These are phyloP conservation scores for Nothocercus nigrocapillus DNA, from an alignment of 2,113 vertebrate species.

Conservation along the genomic window DNA sequence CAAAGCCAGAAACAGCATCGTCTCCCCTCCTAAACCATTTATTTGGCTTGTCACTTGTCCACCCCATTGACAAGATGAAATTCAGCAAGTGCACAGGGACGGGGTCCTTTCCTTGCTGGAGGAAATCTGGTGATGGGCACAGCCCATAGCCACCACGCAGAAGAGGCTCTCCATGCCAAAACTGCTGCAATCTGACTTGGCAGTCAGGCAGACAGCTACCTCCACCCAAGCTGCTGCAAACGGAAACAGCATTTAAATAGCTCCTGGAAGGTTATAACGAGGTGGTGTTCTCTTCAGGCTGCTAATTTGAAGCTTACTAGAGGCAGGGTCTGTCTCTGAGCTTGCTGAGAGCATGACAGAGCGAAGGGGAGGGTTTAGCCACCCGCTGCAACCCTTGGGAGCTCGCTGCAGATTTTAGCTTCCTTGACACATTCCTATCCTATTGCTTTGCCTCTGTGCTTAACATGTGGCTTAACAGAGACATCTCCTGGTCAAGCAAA, in stretches of 20 bases:
- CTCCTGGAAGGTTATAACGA: not conserved
- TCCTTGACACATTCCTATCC: not conserved
- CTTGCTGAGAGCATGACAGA: not conserved
- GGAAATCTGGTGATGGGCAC: accelerated
- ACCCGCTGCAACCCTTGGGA: not conserved
- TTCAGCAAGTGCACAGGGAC: not conserved
- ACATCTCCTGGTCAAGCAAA: constrained; percentile 61
- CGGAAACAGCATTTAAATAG: not conserved
- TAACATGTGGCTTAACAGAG: constrained; percentile 32
- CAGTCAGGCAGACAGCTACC: not conserved
- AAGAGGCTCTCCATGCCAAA: not conserved
- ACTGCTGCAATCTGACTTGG: not conserved
- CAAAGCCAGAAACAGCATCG: not conserved
- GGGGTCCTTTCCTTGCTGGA: not conserved
- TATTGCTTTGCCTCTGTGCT: not conserved
- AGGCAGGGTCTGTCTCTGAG: not conserved
- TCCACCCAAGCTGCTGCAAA: not conserved
- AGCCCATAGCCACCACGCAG: not conserved
- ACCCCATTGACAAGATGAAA: not conserved
- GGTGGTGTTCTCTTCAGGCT: not conserved
- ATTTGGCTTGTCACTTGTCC: not conserved
- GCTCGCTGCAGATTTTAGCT: not conserved
- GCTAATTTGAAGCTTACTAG: not conserved
- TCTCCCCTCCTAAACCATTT: not conserved
- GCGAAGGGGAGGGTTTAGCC: not conserved